phyloP scores from a whole-genome alignment of 2,888 invertebrate species.

The Pterobdella sp. region DNA sequence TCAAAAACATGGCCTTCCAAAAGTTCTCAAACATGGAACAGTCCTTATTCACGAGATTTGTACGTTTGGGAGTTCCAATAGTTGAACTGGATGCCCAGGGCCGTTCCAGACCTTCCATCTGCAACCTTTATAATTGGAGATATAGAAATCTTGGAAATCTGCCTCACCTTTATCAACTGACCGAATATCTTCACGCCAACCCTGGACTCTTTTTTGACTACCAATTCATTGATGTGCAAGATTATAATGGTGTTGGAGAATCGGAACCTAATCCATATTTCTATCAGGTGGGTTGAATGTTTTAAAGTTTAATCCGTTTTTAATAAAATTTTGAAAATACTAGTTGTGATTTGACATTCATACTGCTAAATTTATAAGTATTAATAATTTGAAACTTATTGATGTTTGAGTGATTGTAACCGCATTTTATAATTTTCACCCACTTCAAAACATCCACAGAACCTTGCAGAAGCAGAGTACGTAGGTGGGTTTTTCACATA shows the following conservation, averaged over 20 bases:
- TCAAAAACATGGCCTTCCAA: conserved; percentile 99
- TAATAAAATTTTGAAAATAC: no score
- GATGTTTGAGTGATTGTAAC: not conserved
- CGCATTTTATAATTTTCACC: not conserved
- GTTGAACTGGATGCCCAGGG: conserved; percentile 96
- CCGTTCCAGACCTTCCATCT: conserved; percentile 64
- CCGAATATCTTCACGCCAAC: conserved; percentile 82
- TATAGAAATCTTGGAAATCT: conserved; percentile 92
- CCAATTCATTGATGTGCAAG: conserved; percentile 89
- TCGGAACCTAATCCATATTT: conserved; percentile 96
- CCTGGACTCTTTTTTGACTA: conserved; percentile 85
- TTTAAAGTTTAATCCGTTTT: no score
- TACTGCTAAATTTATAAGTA: no score
- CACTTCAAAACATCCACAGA: conserved; percentile 47
- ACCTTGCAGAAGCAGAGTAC: conserved; percentile 69
- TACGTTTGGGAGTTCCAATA: conserved; percentile 89
- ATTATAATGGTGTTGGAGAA: conserved; percentile 92
- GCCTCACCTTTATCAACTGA: conserved; percentile 71
- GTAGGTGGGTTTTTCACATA: conserved; percentile 95
- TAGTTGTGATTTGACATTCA: no score
- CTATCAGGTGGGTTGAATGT: no score
- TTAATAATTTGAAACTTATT: no score
- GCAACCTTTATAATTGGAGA: conserved; percentile 88
- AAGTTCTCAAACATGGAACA: conserved; percentile 99
- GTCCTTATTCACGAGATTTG: conserved; percentile 89